Conservation (phyloP, 2,113 vertebrate genomes). For the Heterotilapia buettikoferi region DNA sequence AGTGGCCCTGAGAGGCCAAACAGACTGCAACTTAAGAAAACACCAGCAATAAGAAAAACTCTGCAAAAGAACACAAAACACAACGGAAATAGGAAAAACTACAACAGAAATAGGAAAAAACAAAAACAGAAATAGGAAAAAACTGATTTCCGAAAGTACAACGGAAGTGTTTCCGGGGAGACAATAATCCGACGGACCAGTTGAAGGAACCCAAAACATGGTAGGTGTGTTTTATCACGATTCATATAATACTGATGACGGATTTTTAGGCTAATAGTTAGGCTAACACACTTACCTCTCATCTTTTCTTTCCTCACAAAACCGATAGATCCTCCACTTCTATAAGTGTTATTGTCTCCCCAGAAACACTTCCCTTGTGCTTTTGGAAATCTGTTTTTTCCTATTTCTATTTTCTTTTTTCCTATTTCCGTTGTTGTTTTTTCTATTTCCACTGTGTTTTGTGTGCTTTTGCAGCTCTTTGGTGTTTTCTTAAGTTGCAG, state of each 20-base stretch:
- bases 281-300: neutral
- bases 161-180: neutral
- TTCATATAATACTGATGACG: rapidly evolving
- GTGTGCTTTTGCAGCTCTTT: no score
- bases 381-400: neutral
- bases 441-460: no score
- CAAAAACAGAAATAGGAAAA: neutral
- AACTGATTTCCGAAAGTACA: neutral
- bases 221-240: neutral
- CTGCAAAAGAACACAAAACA: neutral
- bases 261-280: neutral
- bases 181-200: neutral
- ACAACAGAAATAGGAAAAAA: neutral
- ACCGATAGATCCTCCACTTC: neutral
- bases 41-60: neutral
- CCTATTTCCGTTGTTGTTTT: no score
- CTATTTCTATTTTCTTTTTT: no score
- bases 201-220: neutral
- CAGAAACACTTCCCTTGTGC: neutral
- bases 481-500: no score
- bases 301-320: neutral
- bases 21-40: no score
- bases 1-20: no score
- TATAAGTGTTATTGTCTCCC: neutral
- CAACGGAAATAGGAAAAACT: neutral